Evolutionary conservation across 2,797 vertebrate species (phyloP).

Genomic region (Coccyzus lansbergi): DNA sequence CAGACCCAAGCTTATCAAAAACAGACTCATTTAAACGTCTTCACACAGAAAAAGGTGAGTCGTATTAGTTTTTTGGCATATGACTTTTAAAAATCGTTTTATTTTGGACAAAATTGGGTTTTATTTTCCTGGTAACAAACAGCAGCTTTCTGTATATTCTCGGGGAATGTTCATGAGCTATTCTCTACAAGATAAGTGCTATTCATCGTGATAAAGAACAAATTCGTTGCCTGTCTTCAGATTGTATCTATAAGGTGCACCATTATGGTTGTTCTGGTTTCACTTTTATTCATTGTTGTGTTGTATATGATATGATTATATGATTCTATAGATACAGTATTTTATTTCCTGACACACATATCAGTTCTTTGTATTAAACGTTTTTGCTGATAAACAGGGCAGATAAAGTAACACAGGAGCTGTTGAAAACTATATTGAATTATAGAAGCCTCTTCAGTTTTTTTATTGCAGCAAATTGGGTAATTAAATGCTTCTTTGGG

Average conservation of each 20-base stretch:
- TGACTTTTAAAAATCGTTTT: background rate
- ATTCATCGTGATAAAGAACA: background rate
- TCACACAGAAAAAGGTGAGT: slow-evolving; percentile 95
- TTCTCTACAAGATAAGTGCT: background rate
- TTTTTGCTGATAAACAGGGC: background rate
- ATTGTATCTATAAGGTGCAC: background rate
- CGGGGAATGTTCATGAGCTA: background rate
- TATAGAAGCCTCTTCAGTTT: background rate
- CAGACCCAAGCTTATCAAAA: slow-evolving; percentile 95
- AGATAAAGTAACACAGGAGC: background rate
- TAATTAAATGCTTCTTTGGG: background rate
- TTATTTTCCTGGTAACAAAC: background rate
- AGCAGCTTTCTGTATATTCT: background rate
- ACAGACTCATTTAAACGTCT: slow-evolving; percentile 98
- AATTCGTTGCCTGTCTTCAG: background rate
- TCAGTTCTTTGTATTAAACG: background rate
- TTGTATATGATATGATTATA: background rate
- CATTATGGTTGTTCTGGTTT: background rate
- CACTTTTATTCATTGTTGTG: background rate
- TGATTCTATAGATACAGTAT: background rate
- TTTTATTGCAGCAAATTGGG: background rate
- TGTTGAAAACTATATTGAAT: background rate
- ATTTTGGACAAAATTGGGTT: background rate
- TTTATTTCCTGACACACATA: background rate
- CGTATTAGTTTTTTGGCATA: background rate